A percentile compares a stretch with the other conserved stretches of the same genome.
Evolutionary conservation across 2,888 invertebrate genomes (phyloP).

Genomic region (Polymixis flavicincta): DNA sequence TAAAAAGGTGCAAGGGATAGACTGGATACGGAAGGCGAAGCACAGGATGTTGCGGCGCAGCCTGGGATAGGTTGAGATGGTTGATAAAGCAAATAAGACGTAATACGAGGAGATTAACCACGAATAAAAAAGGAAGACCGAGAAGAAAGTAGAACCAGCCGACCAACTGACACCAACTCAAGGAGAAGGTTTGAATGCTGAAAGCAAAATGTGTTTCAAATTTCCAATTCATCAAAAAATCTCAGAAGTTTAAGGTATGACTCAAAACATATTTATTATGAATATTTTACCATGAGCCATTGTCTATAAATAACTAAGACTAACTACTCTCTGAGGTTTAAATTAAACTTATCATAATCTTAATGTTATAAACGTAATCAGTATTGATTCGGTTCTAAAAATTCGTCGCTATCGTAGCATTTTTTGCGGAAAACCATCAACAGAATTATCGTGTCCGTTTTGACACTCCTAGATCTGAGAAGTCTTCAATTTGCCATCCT

Average conservation of each 20-base stretch:
- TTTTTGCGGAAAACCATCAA: conserved; percentile 17
- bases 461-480: neutral
- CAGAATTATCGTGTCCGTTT: conserved; percentile 21
- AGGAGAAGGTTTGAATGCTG: neutral
- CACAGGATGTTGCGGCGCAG: no score
- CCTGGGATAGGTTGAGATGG: neutral
- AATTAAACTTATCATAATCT: conserved; percentile 35
- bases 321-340: neutral
- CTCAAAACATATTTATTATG: neutral
- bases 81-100: neutral
- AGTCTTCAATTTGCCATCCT: neutral
- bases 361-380: conserved; percentile 29
- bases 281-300: no score
- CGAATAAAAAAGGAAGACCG: neutral
- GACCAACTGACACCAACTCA: no score
- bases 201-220: no score
- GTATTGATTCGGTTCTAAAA: conserved; percentile 32
- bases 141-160: no score
- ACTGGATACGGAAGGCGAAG: no score
- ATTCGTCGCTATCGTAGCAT: conserved; percentile 12
- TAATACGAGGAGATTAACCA: neutral
- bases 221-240: neutral
- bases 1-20: no score
- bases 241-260: neutral
- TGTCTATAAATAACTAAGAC: neutral